phyloP scores from a whole-genome alignment of 2,888 invertebrate genomes.

The Electrophaes corylata region DNA sequence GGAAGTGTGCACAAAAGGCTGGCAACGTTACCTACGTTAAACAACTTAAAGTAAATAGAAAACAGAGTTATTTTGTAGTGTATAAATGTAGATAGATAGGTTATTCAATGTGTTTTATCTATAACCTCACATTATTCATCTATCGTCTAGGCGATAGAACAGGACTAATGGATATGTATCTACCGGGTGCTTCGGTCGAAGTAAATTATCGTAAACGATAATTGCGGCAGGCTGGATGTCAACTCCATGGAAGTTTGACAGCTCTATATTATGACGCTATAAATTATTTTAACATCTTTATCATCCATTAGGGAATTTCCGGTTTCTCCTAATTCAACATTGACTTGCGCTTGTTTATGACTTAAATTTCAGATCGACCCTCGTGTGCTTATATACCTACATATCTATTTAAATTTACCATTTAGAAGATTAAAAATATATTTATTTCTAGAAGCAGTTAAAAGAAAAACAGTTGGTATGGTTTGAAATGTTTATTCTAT shows the following conservation, averaged over 20 bases:
- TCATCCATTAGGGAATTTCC: slow-evolving; percentile 61
- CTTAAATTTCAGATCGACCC: slow-evolving; percentile 29
- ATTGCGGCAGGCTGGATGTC: slow-evolving; percentile 35
- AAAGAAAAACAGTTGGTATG: background rate
- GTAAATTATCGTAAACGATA: slow-evolving; percentile 23
- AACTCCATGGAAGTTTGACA: slow-evolving; percentile 26
- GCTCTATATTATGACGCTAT: slow-evolving; percentile 38
- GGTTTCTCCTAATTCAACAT: slow-evolving; percentile 47
- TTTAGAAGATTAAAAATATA: no score
- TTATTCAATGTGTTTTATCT: no score
- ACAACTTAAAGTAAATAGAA: no score
- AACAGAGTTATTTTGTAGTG: no score
- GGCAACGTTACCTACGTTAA: no score
- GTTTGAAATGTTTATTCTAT: background rate
- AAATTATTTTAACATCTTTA: slow-evolving; percentile 46
- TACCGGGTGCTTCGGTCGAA: slow-evolving; percentile 4
- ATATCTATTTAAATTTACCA: no score
- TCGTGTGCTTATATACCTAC: background rate
- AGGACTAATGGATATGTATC: background rate
- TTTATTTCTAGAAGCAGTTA: background rate
- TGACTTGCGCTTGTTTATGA: slow-evolving; percentile 44
- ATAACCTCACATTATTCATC: no score
- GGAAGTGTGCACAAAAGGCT: no score
- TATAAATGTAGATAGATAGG: no score
- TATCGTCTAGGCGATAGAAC: no score